phyloP scores from a whole-genome alignment of 2,888 invertebrate genomes.

The Brachynemurus nebulosus region DNA sequence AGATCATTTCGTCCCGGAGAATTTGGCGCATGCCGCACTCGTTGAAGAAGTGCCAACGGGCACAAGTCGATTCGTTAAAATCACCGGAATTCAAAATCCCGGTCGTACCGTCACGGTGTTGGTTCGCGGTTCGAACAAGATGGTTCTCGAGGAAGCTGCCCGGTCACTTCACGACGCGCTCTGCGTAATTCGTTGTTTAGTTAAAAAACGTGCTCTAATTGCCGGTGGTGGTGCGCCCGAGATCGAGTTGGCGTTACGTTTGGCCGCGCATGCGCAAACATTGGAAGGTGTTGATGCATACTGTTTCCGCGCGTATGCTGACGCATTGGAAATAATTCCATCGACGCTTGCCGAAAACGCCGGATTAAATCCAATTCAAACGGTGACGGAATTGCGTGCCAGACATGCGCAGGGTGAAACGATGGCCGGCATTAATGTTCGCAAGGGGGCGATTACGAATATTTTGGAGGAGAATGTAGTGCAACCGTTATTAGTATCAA shows the following conservation, averaged over 20 bases:
- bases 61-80: conserved; percentile 77
- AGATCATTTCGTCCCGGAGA: conserved; percentile 91
- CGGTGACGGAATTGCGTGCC: conserved; percentile 92
- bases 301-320: conserved; percentile 89
- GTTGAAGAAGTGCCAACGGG: conserved; percentile 89
- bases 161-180: conserved; percentile 73
- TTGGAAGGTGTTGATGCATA: conserved; percentile 89
- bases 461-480: conserved; percentile 95
- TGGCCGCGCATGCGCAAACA: conserved; percentile 68
- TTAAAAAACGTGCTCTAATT: conserved; percentile 80
- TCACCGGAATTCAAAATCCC: conserved; percentile 48
- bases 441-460: conserved; percentile 91
- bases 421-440: conserved; percentile 89
- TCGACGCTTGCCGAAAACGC: conserved; percentile 86
- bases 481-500: conserved; percentile 91
- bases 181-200: conserved; percentile 89
- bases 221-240: conserved; percentile 98
- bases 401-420: conserved; percentile 78
- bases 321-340: conserved; percentile 89
- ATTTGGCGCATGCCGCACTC: conserved; percentile 80
- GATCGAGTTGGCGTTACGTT: conserved; percentile 77
- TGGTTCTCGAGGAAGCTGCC: conserved; percentile 69
- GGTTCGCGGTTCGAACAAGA: conserved; percentile 75
- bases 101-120: conserved; percentile 88
- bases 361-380: conserved; percentile 37